Percentiles rank a stretch among this genome's conserved stretches.
These are phyloP conservation scores for Chrysocyon brachyurus DNA, from an alignment of 2,797 vertebrate species.

Conservation along the genomic window DNA sequence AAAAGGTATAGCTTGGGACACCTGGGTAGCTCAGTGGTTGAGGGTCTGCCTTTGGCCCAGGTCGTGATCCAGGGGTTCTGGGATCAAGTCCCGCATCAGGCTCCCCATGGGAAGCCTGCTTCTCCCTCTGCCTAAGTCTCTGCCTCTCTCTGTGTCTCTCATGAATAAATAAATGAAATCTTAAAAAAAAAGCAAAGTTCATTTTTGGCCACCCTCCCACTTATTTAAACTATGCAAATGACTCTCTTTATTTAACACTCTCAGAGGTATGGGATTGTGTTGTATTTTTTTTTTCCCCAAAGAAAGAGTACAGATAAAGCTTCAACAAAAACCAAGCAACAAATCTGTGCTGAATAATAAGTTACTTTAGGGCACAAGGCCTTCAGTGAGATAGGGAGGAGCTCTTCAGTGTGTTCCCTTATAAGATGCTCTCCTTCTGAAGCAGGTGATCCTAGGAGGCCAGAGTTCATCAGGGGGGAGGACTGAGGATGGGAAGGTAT, in stretches of 20 bases:
- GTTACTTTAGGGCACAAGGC: neutral
- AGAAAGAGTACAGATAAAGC: neutral
- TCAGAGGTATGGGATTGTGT: neutral
- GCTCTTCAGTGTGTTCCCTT: neutral
- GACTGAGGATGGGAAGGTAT: neutral
- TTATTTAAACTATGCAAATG: neutral
- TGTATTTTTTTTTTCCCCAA: neutral
- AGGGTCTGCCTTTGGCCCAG: too few relatives aligned
- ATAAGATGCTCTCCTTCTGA: neutral
- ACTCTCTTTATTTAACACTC: neutral
- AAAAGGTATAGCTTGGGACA: neutral
- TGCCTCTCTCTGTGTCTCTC: too few relatives aligned
- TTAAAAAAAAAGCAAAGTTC: neutral
- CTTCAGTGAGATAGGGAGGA: neutral
- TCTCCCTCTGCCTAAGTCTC: too few relatives aligned
- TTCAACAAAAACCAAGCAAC: constrained; percentile 35
- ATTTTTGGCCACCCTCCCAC: neutral
- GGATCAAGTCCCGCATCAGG: too few relatives aligned
- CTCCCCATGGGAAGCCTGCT: too few relatives aligned
- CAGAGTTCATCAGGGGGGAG: neutral
- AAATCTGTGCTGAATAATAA: neutral
- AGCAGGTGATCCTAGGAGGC: neutral
- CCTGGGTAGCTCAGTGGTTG: too few relatives aligned
- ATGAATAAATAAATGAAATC: too few relatives aligned
- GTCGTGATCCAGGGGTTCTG: too few relatives aligned